Evolutionary conservation across 2,888 invertebrate genomes (phyloP).

Genomic region (Ennomos erosarius): DNA sequence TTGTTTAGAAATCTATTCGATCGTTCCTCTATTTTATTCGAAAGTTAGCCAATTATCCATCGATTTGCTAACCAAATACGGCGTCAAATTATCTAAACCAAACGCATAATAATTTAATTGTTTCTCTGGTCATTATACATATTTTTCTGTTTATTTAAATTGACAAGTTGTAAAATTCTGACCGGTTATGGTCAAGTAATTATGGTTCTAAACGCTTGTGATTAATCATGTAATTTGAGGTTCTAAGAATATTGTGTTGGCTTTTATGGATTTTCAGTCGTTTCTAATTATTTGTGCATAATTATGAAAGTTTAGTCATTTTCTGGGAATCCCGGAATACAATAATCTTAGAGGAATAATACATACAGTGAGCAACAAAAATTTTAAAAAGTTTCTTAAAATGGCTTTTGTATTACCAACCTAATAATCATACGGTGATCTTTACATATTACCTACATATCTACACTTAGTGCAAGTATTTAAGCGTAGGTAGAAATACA

Average conservation of each 20-base stretch:
- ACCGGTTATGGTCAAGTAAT: constrained; percentile 36
- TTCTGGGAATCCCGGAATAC: constrained; percentile 6
- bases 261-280: constrained; percentile 9
- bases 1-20: constrained; percentile 7
- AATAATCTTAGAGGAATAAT: too few relatives aligned
- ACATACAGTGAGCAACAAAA: too few relatives aligned
- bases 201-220: constrained; percentile 25
- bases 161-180: constrained; percentile 39
- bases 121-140: constrained; percentile 27
- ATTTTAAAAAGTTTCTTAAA: too few relatives aligned
- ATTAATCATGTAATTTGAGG: constrained; percentile 27
- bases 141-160: constrained; percentile 38
- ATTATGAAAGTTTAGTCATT: constrained; percentile 13
- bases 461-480: too few relatives aligned
- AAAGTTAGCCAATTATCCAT: constrained; percentile 26
- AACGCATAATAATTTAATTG: constrained; percentile 33
- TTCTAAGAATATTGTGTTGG: constrained; percentile 8
- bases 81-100: constrained; percentile 36
- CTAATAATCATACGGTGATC: too few relatives aligned
- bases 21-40: constrained; percentile 22
- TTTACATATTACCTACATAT: too few relatives aligned
- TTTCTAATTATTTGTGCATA: constrained; percentile 6
- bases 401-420: too few relatives aligned
- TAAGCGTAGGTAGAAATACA: too few relatives aligned
- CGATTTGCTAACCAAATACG: constrained; percentile 37